These are phyloP conservation scores for Pocillopora damicornis DNA, from an alignment of 64 coral and sea anemone genomes.

Conservation along the genomic window DNA sequence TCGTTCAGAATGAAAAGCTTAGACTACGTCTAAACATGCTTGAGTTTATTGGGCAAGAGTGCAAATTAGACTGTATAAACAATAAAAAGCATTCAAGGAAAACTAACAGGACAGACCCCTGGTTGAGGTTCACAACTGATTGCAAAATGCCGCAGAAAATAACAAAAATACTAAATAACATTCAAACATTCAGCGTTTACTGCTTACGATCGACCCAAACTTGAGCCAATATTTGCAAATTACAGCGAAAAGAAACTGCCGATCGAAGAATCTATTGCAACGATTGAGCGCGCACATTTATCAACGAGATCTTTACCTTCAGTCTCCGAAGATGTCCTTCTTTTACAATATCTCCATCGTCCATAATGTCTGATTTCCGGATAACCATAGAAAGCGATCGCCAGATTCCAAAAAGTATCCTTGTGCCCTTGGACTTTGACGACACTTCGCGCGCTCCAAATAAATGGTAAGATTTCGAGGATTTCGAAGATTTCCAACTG, in stretches of 20 bases:
- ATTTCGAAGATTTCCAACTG: background rate
- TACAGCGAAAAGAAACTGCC: background rate
- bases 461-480: background rate
- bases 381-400: constrained; percentile 18
- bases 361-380: constrained; percentile 44
- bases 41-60: background rate
- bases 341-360: constrained; percentile 58
- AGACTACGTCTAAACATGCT: background rate
- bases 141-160: background rate
- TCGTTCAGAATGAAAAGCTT: background rate
- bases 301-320: constrained; percentile 15
- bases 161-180: background rate
- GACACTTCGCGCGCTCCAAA: background rate
- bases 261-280: background rate
- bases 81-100: background rate
- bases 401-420: background rate
- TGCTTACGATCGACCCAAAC: background rate
- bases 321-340: constrained; percentile 63
- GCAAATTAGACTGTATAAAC: background rate
- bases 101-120: background rate
- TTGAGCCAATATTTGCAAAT: constrained; percentile 2
- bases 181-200: background rate
- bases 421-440: background rate
- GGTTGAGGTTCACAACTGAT: background rate
- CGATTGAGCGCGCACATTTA: background rate